Conservation (phyloP, 1,140 invertebrate genomes). For the Drosophila asahinai region DNA sequence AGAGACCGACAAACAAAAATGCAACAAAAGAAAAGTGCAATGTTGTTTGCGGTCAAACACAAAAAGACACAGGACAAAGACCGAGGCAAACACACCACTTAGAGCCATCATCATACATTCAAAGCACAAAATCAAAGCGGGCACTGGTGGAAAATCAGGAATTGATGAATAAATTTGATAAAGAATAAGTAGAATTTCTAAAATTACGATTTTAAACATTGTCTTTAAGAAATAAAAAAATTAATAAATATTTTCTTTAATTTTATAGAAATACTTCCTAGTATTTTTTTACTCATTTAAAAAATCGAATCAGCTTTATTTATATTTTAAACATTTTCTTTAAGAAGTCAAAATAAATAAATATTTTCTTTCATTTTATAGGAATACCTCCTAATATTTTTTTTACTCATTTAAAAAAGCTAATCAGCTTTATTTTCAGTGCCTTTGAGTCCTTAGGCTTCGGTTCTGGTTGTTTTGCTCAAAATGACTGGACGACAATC, state of each 20-base stretch:
- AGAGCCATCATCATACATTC: conserved; percentile 10
- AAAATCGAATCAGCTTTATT: too few relatives aligned
- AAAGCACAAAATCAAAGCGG: conserved; percentile 18
- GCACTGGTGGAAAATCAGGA: neutral
- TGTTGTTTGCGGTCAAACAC: conserved; percentile 75
- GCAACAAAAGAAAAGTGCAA: conserved; percentile 76
- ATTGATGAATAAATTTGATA: neutral
- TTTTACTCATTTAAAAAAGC: neutral
- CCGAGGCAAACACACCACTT: conserved; percentile 21
- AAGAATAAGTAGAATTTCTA: too few relatives aligned
- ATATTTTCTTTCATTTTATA: neutral
- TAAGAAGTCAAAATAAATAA: neutral
- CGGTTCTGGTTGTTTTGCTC: conserved; percentile 26
- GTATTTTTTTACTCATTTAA: too few relatives aligned
- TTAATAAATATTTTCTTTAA: neutral
- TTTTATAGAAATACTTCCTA: neutral
- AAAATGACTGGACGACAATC: conserved; percentile 28
- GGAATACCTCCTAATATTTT: too few relatives aligned
- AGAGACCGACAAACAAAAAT: conserved; percentile 55
- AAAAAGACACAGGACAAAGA: conserved; percentile 51
- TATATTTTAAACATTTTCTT: too few relatives aligned
- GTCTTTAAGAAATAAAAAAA: too few relatives aligned
- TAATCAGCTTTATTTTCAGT: neutral
- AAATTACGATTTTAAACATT: too few relatives aligned
- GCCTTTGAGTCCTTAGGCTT: neutral